A percentile compares a stretch with the other conserved stretches of the same genome.
Conservation (phyloP, 2,797 vertebrate species). For the Mus spretus region DNA sequence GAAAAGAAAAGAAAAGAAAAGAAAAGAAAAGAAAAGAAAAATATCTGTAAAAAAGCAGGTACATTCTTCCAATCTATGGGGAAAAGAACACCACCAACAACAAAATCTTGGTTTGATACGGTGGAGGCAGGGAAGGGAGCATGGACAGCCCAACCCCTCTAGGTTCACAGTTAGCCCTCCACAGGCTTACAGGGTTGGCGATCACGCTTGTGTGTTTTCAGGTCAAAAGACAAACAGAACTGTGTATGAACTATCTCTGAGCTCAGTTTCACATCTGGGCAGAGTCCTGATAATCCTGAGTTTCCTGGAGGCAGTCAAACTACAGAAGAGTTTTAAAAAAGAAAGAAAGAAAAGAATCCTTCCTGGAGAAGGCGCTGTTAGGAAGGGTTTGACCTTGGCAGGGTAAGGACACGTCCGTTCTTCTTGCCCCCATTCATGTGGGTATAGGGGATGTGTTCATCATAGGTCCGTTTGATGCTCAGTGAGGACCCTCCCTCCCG, state of each 20-base stretch:
- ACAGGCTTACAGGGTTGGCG: constrained; percentile 78
- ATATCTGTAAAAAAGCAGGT: constrained; percentile 61
- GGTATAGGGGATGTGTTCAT: constrained; percentile 97
- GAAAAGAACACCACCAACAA: constrained; percentile 83
- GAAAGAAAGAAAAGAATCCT: constrained; percentile 73
- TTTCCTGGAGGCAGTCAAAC: constrained; percentile 89
- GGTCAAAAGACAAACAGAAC: constrained; percentile 88
- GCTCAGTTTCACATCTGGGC: constrained; percentile 88
- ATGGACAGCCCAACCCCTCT: constrained; percentile 80
- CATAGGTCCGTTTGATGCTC: constrained; percentile 95
- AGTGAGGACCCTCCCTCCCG: constrained; percentile 93
- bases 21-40: neutral
- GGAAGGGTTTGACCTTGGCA: constrained; percentile 97
- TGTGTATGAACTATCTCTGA: constrained; percentile 73
- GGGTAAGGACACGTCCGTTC: constrained; percentile 95
- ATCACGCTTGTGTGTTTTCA: constrained; percentile 81
- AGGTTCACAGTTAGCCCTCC: constrained; percentile 87
- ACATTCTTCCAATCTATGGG: constrained; percentile 77
- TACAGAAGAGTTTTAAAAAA: constrained; percentile 73
- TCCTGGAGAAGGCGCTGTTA: constrained; percentile 90
- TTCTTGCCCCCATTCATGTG: constrained; percentile 99
- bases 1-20: no score
- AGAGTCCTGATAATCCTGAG: constrained; percentile 94
- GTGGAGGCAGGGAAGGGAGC: constrained; percentile 73
- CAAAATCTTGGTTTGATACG: constrained; percentile 90